Percentiles rank a stretch among this genome's conserved stretches.
phyloP scores from a whole-genome alignment of 2,113 vertebrate genomes.

The Lophotis ruficrista region DNA sequence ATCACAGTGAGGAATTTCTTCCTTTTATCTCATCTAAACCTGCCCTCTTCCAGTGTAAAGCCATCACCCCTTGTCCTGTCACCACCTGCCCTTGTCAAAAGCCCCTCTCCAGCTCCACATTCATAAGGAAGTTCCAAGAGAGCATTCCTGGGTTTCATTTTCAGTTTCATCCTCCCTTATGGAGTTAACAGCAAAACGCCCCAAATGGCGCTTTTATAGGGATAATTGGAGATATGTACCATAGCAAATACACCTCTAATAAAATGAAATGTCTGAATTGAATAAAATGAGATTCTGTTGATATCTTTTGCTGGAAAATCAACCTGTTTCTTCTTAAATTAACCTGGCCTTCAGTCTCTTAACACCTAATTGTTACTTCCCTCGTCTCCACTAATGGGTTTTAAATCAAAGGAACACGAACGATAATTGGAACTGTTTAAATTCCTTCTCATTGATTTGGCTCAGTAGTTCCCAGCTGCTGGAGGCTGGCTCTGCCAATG shows the following conservation, averaged over 20 bases:
- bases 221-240: background rate
- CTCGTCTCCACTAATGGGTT: background rate
- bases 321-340: slow-evolving; percentile 31
- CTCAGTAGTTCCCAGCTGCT: background rate
- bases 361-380: slow-evolving; percentile 15
- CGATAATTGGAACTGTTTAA: background rate
- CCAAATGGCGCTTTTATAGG: background rate
- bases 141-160: background rate
- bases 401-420: background rate
- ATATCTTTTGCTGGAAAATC: slow-evolving; percentile 14
- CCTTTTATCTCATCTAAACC: no score
- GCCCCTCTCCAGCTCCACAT: no score
- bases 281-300: slow-evolving; percentile 14
- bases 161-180: background rate
- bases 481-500: background rate
- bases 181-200: background rate
- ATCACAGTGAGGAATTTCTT: no score
- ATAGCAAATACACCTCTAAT: background rate
- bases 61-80: no score
- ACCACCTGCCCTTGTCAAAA: no score
- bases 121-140: background rate
- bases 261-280: background rate
- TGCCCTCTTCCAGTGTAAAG: no score
- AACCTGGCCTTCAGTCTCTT: slow-evolving; percentile 10
- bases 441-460: background rate